A percentile compares a stretch with the other conserved stretches of the same genome.
phyloP scores from a whole-genome alignment of 2,888 invertebrate species.

The Cenopis cana region DNA sequence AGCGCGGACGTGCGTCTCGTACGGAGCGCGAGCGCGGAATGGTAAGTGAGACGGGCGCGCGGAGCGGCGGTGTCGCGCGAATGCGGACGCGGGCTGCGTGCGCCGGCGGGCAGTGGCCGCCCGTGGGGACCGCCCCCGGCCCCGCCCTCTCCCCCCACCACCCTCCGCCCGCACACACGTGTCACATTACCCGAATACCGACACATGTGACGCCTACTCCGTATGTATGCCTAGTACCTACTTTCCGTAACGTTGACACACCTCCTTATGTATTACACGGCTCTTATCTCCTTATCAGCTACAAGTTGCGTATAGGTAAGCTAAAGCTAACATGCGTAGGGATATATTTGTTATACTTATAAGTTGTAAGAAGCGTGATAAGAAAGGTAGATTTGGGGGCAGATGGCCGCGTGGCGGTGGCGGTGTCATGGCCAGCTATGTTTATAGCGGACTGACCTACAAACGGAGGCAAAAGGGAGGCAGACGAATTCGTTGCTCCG shows the following conservation, averaged over 20 bases:
- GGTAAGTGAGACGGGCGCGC: conserved; percentile 63
- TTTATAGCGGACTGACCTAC: conserved; percentile 40
- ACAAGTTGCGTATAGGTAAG: conserved; percentile 25
- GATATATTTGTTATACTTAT: background rate
- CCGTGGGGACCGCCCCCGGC: conserved; percentile 62
- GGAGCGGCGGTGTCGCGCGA: conserved; percentile 73
- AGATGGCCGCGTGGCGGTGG: conserved; percentile 31
- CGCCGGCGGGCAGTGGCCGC: conserved; percentile 60
- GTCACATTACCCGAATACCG: conserved; percentile 75
- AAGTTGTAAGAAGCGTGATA: conserved; percentile 4
- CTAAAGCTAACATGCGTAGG: background rate
- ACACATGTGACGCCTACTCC: conserved; percentile 81
- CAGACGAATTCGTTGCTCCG: conserved; percentile 28
- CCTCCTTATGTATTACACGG: conserved; percentile 41
- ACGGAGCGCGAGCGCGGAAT: conserved; percentile 69
- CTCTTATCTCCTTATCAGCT: conserved; percentile 22
- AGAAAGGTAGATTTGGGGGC: conserved; percentile 7
- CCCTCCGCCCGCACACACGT: conserved; percentile 70
- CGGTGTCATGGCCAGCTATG: conserved; percentile 36
- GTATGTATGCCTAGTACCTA: conserved; percentile 72
- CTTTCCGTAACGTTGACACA: conserved; percentile 55
- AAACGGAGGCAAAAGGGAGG: conserved; percentile 35
- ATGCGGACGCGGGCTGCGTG: conserved; percentile 66
- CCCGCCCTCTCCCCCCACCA: conserved; percentile 73
- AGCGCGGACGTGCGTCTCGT: conserved; percentile 72